Percentiles rank a stretch among this genome's conserved stretches.
phyloP scores from a whole-genome alignment of 2,888 invertebrate species.

The Hetaerina titia region DNA sequence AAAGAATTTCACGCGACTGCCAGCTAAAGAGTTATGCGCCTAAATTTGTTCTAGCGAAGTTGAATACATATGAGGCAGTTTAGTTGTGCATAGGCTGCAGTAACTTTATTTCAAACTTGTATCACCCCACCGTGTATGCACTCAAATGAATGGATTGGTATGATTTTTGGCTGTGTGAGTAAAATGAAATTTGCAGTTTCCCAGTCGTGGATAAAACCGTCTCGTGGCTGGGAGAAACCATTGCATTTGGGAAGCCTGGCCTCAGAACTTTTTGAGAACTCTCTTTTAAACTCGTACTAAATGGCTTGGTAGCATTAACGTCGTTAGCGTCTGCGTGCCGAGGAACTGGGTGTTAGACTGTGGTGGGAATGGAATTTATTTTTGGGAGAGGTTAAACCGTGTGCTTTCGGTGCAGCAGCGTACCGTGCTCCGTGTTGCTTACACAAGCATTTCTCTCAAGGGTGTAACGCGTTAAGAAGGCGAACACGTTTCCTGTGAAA shows the following conservation, averaged over 20 bases:
- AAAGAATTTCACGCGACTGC: too few relatives aligned
- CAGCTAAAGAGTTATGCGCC: too few relatives aligned
- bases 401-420: neutral
- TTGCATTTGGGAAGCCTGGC: neutral
- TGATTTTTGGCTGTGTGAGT: neutral
- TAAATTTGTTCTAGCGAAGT: too few relatives aligned
- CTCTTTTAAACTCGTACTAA: neutral
- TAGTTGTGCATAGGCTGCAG: too few relatives aligned
- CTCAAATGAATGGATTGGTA: neutral
- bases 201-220: neutral
- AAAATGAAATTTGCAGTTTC: neutral
- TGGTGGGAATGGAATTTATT: slow-evolving; percentile 6
- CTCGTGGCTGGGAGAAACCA: neutral
- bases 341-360: neutral
- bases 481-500: neutral
- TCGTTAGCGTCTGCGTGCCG: neutral
- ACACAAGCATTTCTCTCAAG: neutral
- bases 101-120: too few relatives aligned
- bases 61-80: too few relatives aligned
- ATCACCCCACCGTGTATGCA: too few relatives aligned
- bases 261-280: neutral
- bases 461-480: neutral
- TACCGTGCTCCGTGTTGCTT: neutral
- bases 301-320: slow-evolving; percentile 12
- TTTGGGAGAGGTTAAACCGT: neutral